A percentile compares a stretch with the other conserved stretches of the same genome.
These are phyloP conservation scores for Melospiza melodia DNA, from an alignment of 2,113 vertebrate genomes.

Conservation along the genomic window DNA sequence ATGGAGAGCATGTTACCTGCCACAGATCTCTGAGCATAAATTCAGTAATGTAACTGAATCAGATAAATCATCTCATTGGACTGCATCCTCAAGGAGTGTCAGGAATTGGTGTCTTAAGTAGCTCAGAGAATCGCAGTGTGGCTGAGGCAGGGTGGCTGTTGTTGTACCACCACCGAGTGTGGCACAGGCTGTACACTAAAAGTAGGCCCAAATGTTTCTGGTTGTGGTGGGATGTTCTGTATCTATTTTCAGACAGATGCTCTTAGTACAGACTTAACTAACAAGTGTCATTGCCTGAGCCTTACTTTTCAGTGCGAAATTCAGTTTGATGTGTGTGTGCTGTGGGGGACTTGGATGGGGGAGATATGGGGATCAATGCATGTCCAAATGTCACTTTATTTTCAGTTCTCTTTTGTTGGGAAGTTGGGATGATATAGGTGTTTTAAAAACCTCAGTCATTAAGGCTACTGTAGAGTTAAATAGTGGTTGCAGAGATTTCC, in stretches of 20 bases:
- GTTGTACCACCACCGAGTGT: background rate
- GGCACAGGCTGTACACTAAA: background rate
- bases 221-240: background rate
- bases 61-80: background rate
- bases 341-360: background rate
- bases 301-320: background rate
- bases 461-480: background rate
- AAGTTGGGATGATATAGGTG: background rate
- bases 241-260: background rate
- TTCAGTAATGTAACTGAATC: background rate
- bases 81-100: background rate
- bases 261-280: background rate
- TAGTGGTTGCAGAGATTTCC: background rate
- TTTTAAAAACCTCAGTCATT: background rate
- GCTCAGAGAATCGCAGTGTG: background rate
- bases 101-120: background rate
- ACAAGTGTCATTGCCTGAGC: background rate
- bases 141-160: background rate
- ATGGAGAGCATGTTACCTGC: background rate
- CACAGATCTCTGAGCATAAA: background rate
- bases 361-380: rapidly evolving
- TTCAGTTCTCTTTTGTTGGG: background rate
- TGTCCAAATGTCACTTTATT: background rate
- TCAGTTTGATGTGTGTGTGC: background rate
- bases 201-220: background rate